Conservation (phyloP, 2,888 invertebrate genomes). For the Acrobasis suavella region DNA sequence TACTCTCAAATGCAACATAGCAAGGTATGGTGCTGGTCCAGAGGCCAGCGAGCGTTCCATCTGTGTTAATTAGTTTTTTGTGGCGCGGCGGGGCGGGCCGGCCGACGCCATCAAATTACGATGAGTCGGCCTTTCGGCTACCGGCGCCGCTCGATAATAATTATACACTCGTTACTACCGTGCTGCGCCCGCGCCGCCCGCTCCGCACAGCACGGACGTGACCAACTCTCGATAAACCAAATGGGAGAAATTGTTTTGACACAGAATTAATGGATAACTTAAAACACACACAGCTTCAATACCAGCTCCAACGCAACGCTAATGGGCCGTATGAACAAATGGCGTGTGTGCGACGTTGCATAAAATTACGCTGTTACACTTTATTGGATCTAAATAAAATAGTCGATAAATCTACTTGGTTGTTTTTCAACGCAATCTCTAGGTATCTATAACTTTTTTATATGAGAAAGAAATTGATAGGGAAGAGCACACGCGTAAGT, state of each 20-base stretch:
- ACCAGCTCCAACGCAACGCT: slow-evolving; percentile 11
- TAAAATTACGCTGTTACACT: slow-evolving; percentile 25
- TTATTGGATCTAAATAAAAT: slow-evolving; percentile 23
- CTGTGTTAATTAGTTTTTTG: slow-evolving; percentile 82
- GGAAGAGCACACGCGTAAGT: slow-evolving; percentile 58
- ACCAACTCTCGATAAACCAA: slow-evolving; percentile 58
- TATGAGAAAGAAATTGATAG: slow-evolving; percentile 45
- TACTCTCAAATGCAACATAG: slow-evolving; percentile 63
- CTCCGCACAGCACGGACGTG: slow-evolving; percentile 42
- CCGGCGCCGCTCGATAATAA: slow-evolving; percentile 73
- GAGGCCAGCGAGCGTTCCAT: slow-evolving; percentile 48
- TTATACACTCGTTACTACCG: slow-evolving; percentile 83
- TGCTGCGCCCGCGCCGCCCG: slow-evolving; percentile 59
- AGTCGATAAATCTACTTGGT: slow-evolving; percentile 19
- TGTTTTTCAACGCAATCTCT: slow-evolving; percentile 14
- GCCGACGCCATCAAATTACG: slow-evolving; percentile 82
- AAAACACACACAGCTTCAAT: slow-evolving; percentile 7
- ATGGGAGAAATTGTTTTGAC: slow-evolving; percentile 63
- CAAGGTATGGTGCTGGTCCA: slow-evolving; percentile 38
- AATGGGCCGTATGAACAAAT: slow-evolving; percentile 22
- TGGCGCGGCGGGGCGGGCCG: slow-evolving; percentile 69
- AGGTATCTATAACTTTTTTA: slow-evolving; percentile 17
- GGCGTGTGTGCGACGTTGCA: slow-evolving; percentile 24
- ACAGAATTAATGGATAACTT: slow-evolving; percentile 45
- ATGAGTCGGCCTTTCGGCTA: slow-evolving; percentile 81